Conservation (phyloP, 2,888 invertebrate genomes). For the Caenorhabditis panamensis region DNA sequence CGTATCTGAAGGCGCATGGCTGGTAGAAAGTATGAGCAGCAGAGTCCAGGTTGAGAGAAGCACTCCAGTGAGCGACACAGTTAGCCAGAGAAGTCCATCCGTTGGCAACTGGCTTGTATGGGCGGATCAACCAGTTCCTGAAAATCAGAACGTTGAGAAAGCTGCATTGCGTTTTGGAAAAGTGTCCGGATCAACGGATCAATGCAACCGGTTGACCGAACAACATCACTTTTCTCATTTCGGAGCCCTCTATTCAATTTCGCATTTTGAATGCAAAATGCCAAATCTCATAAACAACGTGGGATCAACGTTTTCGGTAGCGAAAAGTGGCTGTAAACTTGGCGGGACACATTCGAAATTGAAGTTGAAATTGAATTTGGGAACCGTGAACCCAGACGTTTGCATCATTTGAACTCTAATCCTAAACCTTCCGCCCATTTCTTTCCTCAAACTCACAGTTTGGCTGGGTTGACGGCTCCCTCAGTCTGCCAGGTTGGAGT, state of each 20-base stretch:
- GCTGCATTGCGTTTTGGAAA: not conserved
- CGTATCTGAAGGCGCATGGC: slow-evolving; percentile 60
- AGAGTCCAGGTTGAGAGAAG: slow-evolving; percentile 36
- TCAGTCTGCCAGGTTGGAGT: slow-evolving; percentile 59
- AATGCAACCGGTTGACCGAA: too few relatives aligned
- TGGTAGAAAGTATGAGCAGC: slow-evolving; percentile 62
- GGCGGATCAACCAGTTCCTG: slow-evolving; percentile 66
- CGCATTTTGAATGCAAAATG: not conserved
- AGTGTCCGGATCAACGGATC: too few relatives aligned
- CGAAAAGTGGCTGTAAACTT: not conserved
- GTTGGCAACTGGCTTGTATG: slow-evolving; percentile 59
- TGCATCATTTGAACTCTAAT: too few relatives aligned
- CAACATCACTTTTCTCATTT: too few relatives aligned
- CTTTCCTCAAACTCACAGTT: slow-evolving; percentile 33
- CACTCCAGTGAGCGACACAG: slow-evolving; percentile 68
- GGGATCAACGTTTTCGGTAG: not conserved
- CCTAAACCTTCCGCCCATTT: not conserved
- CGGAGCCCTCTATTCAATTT: slow-evolving; percentile 2
- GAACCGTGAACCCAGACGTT: not conserved
- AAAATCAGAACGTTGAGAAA: slow-evolving; percentile 22
- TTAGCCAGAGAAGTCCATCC: slow-evolving; percentile 66
- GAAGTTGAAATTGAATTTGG: not conserved
- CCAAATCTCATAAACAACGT: slow-evolving; percentile 7
- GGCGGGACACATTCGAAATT: not conserved
- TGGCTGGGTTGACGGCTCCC: slow-evolving; percentile 53